A percentile compares a stretch with the other conserved stretches of the same genome.
phyloP scores from a whole-genome alignment of 2,888 invertebrate genomes.

The Brachycybe producta region DNA sequence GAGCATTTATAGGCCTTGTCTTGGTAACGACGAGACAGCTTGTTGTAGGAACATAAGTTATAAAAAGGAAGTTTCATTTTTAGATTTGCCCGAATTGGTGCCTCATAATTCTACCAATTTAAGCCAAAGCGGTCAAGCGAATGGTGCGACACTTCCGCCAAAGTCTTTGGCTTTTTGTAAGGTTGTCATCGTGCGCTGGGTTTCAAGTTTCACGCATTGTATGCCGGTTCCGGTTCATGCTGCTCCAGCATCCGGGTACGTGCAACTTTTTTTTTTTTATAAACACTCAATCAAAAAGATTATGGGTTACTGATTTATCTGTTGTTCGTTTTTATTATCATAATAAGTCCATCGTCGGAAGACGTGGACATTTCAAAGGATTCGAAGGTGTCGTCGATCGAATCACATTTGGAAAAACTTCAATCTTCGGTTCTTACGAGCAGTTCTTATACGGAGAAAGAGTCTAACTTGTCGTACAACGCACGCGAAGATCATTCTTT shows the following conservation, averaged over 20 bases:
- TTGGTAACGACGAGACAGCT: conserved; percentile 55
- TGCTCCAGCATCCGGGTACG: background rate
- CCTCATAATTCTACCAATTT: conserved; percentile 5
- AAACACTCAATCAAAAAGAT: too few relatives aligned
- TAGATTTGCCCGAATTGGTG: conserved; percentile 11
- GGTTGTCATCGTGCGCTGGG: conserved; percentile 78
- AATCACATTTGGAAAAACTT: conserved; percentile 5
- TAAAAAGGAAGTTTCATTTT: conserved; percentile 5
- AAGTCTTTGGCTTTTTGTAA: conserved; percentile 53
- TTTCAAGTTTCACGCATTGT: conserved; percentile 47
- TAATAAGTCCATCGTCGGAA: conserved; percentile 4
- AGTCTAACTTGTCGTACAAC: conserved; percentile 12
- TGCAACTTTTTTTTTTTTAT: background rate
- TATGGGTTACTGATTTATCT: background rate
- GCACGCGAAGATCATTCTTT: conserved; percentile 10
- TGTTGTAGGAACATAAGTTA: background rate
- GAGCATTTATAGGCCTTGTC: conserved; percentile 66
- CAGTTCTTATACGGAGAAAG: conserved; percentile 12
- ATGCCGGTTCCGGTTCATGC: conserved; percentile 4
- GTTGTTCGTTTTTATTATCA: background rate
- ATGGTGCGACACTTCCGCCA: conserved; percentile 14
- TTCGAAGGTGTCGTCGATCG: background rate
- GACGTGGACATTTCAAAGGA: conserved; percentile 1
- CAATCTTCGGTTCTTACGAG: conserved; percentile 8
- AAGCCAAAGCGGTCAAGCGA: conserved; percentile 15